Evolutionary conservation across 92 coral and sea anemone genomes (phyloP), one percentile per base, ranked within the genome.

Genomic region (Scolanthus callimorphus): DNA sequence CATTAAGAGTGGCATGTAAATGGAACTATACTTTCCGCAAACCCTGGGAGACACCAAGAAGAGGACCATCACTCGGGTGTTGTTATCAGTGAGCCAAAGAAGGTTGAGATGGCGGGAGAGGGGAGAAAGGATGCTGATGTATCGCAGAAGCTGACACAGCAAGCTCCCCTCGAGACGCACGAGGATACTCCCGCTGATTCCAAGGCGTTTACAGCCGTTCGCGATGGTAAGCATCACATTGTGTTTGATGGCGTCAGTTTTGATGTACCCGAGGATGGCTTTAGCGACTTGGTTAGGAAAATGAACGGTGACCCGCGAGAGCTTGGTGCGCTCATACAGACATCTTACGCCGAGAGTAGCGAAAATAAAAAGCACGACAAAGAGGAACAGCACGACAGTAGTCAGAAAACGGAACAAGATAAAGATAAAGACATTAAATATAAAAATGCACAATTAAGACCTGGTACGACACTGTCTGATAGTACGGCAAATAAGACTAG

Each of bases 21-120:
- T 38, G 98, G 90, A 31, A 80, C 97, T n/a, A 76, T 91, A 10
- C 57, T 78, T 13, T 73, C 68, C 4, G 80, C 58, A 54, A 60
- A 60, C 17, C 25, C 25, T 13, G 67, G 25, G 13, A 60, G 31
- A 29, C 9, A 26, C 27, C 43, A 55, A 55, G 39, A 96, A 96
- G 19, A 96, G 97, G 15, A 85, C 80, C 59, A 91, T 91, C 31
- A 76, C 82, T 9, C 96, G 97, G 11, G 97, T 27, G 49, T 65
- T 0, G 55, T 67, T n/a, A 38, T 54, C 13, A 41, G 28, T 11
- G 62, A 54, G 45, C 74, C 74, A n/a, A 67, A 67, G 51, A 51
- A 39, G 6, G 64, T 67, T 0, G 52, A 67, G 1, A 22, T 28
- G 11, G 25, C 74, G 9, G 63, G 28, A 31, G 17, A 22, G 9